Evolutionary conservation across 2,888 invertebrate genomes (phyloP).

Genomic region (Zonitis immaculata): DNA sequence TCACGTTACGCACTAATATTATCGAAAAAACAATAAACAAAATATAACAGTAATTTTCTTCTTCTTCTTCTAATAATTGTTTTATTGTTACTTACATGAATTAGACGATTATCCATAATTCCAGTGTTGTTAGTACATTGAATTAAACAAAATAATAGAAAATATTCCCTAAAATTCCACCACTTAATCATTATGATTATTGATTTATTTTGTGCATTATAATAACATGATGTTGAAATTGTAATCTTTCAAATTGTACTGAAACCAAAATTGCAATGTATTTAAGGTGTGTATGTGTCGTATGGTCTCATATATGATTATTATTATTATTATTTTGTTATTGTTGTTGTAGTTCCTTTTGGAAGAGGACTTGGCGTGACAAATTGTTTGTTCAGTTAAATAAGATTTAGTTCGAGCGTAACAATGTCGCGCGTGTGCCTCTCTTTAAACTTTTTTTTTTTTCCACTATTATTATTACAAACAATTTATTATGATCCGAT

Average conservation of each 20-base stretch:
- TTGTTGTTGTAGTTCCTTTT: not conserved
- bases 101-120: constrained; percentile 31
- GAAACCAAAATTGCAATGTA: constrained; percentile 22
- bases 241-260: too few relatives aligned
- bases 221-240: too few relatives aligned
- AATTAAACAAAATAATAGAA: constrained; percentile 7
- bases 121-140: constrained; percentile 13
- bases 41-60: not conserved
- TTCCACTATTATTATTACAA: not conserved
- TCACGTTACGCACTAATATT: not conserved
- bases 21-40: too few relatives aligned
- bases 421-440: constrained; percentile 29
- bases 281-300: constrained; percentile 38
- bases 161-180: constrained; percentile 8
- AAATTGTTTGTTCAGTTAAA: constrained; percentile 44
- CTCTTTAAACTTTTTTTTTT: not conserved
- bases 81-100: constrained; percentile 37
- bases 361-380: constrained; percentile 42
- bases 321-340: not conserved
- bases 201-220: not conserved
- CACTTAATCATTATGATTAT: constrained; percentile 1
- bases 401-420: constrained; percentile 39
- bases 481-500: not conserved
- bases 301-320: not conserved
- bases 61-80: not conserved